These are phyloP conservation scores for Cranoglanis bouderius DNA, from an alignment of 2,113 vertebrate species.

Conservation along the genomic window DNA sequence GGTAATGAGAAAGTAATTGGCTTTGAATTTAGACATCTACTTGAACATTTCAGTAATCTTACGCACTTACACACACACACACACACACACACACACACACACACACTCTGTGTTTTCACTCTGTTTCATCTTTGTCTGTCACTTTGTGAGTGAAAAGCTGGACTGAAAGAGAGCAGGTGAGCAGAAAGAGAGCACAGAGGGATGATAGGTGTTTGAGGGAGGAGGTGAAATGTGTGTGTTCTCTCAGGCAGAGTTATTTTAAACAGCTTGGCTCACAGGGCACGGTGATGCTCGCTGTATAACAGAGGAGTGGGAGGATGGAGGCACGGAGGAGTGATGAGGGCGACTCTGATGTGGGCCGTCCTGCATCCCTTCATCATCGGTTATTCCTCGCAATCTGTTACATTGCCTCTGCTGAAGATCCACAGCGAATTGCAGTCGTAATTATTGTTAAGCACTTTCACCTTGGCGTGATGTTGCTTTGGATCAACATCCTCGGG, in stretches of 20 bases:
- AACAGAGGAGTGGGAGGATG: constrained; percentile 7
- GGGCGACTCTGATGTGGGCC: background rate
- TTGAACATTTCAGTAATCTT: constrained; percentile 14
- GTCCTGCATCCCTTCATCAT: constrained; percentile 3
- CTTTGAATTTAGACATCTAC: constrained; percentile 56
- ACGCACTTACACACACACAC: background rate
- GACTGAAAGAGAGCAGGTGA: constrained; percentile 7
- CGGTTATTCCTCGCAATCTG: background rate
- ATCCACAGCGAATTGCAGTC: background rate
- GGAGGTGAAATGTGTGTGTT: constrained; percentile 23
- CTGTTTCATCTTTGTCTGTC: background rate
- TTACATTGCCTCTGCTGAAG: background rate
- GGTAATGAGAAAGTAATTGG: constrained; percentile 65
- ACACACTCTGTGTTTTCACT: background rate
- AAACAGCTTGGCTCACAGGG: constrained; percentile 24
- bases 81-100: background rate
- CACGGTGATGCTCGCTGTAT: constrained; percentile 32
- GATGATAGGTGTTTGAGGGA: constrained; percentile 8
- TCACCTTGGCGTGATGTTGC: background rate
- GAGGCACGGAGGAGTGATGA: background rate
- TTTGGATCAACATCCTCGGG: background rate
- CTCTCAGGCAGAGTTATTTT: constrained; percentile 41
- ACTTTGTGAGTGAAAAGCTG: constrained; percentile 10
- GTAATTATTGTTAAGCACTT: background rate
- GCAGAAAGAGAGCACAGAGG: background rate